Percentiles rank a stretch among this genome's conserved stretches.
Conservation (phyloP, 2,888 invertebrate species). For the Thera britannica region DNA sequence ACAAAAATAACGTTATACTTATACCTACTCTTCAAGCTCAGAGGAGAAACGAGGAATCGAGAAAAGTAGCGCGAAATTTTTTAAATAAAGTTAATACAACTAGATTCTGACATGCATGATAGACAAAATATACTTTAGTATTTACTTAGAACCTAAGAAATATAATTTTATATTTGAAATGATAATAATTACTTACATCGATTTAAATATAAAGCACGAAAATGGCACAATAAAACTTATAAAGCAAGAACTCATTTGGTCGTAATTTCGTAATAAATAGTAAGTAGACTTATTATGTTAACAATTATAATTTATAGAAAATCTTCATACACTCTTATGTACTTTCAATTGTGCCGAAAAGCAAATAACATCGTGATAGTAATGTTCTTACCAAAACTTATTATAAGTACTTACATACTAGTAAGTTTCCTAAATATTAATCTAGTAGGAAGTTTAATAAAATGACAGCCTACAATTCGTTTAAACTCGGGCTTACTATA, state of each 20-base stretch:
- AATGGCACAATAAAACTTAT: conserved; percentile 34
- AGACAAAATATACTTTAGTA: not conserved
- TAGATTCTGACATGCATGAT: not conserved
- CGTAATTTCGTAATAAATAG: not conserved
- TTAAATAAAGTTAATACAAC: conserved; percentile 6
- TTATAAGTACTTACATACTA: not conserved
- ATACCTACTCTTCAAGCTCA: too few species aligned
- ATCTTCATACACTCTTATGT: too few species aligned
- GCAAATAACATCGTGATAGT: not conserved
- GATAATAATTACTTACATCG: not conserved
- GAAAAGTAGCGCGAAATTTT: too few species aligned
- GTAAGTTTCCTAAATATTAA: not conserved
- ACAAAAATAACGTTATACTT: too few species aligned
- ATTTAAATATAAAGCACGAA: conserved; percentile 23
- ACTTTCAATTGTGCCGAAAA: not conserved
- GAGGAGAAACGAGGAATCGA: too few species aligned
- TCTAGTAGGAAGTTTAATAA: not conserved
- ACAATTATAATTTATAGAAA: not conserved
- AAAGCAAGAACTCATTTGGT: conserved; percentile 12
- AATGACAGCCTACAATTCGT: not conserved
- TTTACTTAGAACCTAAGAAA: conserved; percentile 10
- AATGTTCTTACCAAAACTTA: too few species aligned
- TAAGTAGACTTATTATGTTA: not conserved
- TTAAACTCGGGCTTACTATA: conserved; percentile 9
- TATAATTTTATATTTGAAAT: conserved; percentile 3